Conservation (phyloP, 2,113 vertebrate species). For the Elgaria multicarinata region DNA sequence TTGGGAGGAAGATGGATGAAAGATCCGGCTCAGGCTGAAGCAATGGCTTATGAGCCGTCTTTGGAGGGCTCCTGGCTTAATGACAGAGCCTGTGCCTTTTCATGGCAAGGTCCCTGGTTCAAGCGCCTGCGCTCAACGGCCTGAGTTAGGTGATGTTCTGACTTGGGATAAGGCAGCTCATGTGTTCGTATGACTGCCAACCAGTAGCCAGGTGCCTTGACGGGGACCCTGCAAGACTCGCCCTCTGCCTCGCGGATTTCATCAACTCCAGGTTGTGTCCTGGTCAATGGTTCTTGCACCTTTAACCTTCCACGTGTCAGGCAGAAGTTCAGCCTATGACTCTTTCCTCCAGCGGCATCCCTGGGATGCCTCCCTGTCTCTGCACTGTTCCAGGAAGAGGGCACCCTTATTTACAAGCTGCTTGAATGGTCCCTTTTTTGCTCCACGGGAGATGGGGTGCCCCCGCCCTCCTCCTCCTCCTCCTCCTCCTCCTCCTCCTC, state of each 20-base stretch:
- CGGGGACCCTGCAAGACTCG: neutral
- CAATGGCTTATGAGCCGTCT: neutral
- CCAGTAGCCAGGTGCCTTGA: neutral
- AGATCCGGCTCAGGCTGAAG: neutral
- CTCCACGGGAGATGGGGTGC: neutral
- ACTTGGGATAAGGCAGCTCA: neutral
- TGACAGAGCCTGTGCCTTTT: neutral
- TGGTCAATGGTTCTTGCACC: neutral
- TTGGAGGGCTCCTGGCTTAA: neutral
- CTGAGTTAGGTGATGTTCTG: neutral
- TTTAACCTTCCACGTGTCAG: neutral
- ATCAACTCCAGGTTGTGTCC: no score
- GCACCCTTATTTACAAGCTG: neutral
- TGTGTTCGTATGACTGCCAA: neutral
- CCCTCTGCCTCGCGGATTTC: neutral
- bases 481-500: neutral
- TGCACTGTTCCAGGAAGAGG: neutral
- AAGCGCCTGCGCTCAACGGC: neutral
- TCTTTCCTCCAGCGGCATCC: no score
- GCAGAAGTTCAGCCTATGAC: neutral
- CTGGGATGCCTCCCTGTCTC: neutral
- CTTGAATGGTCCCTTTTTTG: no score
- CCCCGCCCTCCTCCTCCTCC: no score
- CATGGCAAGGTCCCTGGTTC: neutral
- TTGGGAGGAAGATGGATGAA: neutral